Percentiles rank a stretch among this genome's conserved stretches.
Conservation (phyloP, 2,888 invertebrate species). For the Gisinianus flammeolus region DNA sequence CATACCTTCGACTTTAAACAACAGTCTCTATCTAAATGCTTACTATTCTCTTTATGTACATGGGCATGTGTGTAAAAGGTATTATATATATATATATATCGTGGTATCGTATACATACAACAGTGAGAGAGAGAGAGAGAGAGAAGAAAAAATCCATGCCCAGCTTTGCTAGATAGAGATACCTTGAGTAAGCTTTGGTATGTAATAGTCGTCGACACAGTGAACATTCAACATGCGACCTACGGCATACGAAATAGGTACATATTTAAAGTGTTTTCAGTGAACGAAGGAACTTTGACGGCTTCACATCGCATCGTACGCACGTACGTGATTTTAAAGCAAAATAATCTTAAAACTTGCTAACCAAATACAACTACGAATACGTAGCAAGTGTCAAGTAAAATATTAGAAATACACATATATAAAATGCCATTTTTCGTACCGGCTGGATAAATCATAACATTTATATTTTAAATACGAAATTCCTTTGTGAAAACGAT, state of each 20-base stretch:
- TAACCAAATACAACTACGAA: too few species aligned
- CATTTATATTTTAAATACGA: too few species aligned
- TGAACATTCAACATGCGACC: neutral
- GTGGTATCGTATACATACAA: too few species aligned
- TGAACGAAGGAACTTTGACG: conserved; percentile 23
- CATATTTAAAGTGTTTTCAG: neutral
- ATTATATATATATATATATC: neutral
- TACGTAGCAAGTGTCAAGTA: too few species aligned
- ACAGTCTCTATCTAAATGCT: neutral
- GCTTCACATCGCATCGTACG: neutral
- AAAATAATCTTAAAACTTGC: too few species aligned
- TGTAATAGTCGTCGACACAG: neutral
- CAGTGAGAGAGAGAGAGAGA: too few species aligned
- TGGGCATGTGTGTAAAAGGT: neutral
- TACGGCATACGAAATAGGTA: neutral
- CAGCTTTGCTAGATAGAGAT: neutral
- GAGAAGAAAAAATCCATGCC: neutral
- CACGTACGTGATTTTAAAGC: neutral
- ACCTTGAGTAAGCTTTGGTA: neutral
- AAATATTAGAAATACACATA: too few species aligned
- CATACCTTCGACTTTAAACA: neutral
- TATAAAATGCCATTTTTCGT: too few species aligned
- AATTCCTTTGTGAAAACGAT: too few species aligned
- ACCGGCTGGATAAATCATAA: too few species aligned
- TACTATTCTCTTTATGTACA: too few species aligned